Evolutionary conservation across 2,113 vertebrate genomes (phyloP).

Genomic region (Octodon degus): DNA sequence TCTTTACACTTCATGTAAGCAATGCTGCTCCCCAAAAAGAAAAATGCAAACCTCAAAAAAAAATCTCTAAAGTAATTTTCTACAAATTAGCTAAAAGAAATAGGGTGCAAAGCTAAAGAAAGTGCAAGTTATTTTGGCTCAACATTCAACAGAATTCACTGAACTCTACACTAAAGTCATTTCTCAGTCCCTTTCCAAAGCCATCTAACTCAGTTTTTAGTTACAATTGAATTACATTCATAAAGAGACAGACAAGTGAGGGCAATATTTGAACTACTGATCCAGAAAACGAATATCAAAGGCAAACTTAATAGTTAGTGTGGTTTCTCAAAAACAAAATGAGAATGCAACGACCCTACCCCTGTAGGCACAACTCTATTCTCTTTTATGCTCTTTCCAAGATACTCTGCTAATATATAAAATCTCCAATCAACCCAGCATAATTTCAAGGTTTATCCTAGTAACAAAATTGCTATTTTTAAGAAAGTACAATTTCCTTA

Average conservation of each 20-base stretch:
- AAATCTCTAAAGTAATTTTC: not conserved
- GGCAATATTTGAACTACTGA: not conserved
- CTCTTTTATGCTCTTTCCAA: not conserved
- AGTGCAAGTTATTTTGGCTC: not conserved
- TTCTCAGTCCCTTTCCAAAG: not conserved
- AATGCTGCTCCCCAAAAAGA: not conserved
- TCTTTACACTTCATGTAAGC: not conserved
- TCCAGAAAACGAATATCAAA: not conserved
- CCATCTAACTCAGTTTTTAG: not conserved
- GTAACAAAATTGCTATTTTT: not conserved
- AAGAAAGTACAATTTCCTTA: not conserved
- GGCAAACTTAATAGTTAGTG: not conserved
- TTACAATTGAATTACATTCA: not conserved
- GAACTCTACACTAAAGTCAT: not conserved
- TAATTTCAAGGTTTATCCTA: not conserved
- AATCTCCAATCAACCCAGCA: not conserved
- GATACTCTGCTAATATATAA: not conserved
- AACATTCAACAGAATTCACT: not conserved
- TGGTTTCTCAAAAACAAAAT: not conserved
- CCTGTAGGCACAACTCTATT: not conserved
- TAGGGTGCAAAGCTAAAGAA: not conserved
- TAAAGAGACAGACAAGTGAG: not conserved
- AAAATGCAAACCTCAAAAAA: not conserved
- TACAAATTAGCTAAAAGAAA: not conserved
- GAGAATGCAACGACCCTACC: rapidly evolving